Conservation (phyloP, 2,113 vertebrate genomes). For the Sclerurus mexicanus region DNA sequence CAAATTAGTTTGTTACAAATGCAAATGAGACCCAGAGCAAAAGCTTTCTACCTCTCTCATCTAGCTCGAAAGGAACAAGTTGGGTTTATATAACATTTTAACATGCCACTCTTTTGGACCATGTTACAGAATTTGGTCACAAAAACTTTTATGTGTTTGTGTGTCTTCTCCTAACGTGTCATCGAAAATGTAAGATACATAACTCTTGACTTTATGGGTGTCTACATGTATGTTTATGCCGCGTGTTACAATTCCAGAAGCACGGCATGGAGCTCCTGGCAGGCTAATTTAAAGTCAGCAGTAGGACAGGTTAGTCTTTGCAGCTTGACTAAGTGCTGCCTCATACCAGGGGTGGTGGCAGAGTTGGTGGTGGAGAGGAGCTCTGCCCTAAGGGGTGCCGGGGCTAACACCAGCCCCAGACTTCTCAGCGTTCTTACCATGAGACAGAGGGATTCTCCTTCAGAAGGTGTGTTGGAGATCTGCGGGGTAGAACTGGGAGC, state of each 20-base stretch:
- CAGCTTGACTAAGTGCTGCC: not conserved
- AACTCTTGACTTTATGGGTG: not conserved
- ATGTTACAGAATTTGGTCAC: not conserved
- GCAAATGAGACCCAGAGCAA: not conserved
- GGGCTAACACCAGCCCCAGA: not conserved
- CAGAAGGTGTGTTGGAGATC: not conserved
- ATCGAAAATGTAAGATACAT: accelerated
- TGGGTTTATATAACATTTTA: not conserved
- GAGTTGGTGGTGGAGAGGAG: not conserved
- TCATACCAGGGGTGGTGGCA: not conserved
- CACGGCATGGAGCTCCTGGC: not conserved
- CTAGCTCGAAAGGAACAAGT: not conserved
- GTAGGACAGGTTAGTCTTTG: not conserved
- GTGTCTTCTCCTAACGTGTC: not conserved
- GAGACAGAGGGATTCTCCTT: not conserved
- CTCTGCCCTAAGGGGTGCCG: not conserved
- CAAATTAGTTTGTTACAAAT: not conserved
- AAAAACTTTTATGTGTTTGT: not conserved
- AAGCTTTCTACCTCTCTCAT: not conserved
- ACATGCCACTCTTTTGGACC: not conserved
- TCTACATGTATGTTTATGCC: accelerated
- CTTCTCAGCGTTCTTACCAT: not conserved
- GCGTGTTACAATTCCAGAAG: accelerated
- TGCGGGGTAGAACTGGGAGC: not conserved
- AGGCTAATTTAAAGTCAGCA: not conserved